Evolutionary conservation across 2,888 invertebrate species (phyloP).

Genomic region (Argyra leucocephala): DNA sequence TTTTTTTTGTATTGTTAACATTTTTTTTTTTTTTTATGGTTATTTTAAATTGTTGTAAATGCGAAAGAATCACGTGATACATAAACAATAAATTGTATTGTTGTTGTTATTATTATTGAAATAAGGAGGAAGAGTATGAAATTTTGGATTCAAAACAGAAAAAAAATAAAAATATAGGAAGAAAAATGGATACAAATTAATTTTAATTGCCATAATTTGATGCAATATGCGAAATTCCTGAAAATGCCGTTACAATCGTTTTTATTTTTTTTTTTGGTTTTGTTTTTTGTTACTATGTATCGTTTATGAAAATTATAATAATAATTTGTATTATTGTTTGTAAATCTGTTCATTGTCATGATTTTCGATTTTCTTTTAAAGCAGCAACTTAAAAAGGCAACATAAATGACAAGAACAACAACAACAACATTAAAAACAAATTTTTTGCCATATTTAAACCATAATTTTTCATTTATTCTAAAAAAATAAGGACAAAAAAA

Average conservation of each 20-base stretch:
- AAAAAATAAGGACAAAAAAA: not conserved
- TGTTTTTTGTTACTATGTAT: not conserved
- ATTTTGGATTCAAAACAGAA: not conserved
- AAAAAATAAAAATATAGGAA: not conserved
- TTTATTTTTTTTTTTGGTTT: not conserved
- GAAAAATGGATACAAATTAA: not conserved
- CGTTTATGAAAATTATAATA: too few relatives aligned
- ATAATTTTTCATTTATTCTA: not conserved
- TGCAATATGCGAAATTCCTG: slow-evolving; percentile 3
- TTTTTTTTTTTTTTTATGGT: not conserved
- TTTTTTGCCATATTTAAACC: not conserved
- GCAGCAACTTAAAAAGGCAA: not conserved
- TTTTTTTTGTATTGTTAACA: not conserved
- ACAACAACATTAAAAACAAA: too few relatives aligned
- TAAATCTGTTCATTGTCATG: not conserved
- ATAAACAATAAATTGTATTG: not conserved
- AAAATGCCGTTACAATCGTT: slow-evolving; percentile 6
- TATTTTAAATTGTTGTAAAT: not conserved
- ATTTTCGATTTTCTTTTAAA: not conserved
- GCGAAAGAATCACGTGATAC: not conserved
- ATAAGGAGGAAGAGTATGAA: not conserved
- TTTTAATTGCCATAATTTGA: slow-evolving; percentile 6
- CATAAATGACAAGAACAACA: too few relatives aligned
- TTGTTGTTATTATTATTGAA: too few relatives aligned
- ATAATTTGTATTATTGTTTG: too few relatives aligned